These are phyloP conservation scores for Atractosteus spatula DNA, from an alignment of 2,113 vertebrate species.

Conservation along the genomic window DNA sequence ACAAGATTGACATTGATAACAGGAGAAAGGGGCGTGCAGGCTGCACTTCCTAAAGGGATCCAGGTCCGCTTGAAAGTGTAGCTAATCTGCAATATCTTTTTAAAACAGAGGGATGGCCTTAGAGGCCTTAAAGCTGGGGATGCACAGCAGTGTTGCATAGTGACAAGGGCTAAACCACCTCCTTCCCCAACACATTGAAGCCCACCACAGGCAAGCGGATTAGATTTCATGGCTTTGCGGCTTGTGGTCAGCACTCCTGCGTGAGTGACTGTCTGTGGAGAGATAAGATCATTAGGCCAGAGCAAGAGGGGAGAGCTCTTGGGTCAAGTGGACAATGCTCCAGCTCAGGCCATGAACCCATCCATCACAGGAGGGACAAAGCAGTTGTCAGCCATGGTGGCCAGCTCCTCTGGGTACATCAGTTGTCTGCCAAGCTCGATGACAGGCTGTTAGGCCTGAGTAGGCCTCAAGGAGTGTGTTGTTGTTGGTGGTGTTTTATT, in stretches of 20 bases:
- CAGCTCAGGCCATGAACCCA: conserved; percentile 59
- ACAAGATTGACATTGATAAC: conserved; percentile 69
- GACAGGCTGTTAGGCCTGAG: conserved; percentile 47
- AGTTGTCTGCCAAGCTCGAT: conserved; percentile 37
- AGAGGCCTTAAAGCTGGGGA: conserved; percentile 39
- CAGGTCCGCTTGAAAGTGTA: conserved; percentile 44
- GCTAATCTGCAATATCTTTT: conserved; percentile 47
- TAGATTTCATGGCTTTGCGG: conserved; percentile 46
- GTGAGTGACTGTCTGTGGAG: conserved; percentile 45
- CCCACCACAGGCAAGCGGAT: conserved; percentile 31
- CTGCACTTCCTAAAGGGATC: conserved; percentile 36
- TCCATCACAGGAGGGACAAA: conserved; percentile 78
- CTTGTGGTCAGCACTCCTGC: conserved; percentile 50
- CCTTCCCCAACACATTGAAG: conserved; percentile 17
- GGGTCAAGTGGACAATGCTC: conserved; percentile 60
- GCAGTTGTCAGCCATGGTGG: conserved; percentile 64
- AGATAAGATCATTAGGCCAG: conserved; percentile 72
- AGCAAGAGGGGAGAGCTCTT: conserved; percentile 36
- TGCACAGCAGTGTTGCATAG: conserved; percentile 26
- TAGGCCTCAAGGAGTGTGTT: conserved; percentile 33
- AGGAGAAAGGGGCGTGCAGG: conserved; percentile 46
- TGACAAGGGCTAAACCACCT: conserved; percentile 26
- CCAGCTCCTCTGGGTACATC: conserved; percentile 64
- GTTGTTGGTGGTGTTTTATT: conserved; percentile 7
- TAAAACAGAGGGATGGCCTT: conserved; percentile 44